Evolutionary conservation across 2,113 vertebrate genomes (phyloP).

Genomic region (Petroica traversi): DNA sequence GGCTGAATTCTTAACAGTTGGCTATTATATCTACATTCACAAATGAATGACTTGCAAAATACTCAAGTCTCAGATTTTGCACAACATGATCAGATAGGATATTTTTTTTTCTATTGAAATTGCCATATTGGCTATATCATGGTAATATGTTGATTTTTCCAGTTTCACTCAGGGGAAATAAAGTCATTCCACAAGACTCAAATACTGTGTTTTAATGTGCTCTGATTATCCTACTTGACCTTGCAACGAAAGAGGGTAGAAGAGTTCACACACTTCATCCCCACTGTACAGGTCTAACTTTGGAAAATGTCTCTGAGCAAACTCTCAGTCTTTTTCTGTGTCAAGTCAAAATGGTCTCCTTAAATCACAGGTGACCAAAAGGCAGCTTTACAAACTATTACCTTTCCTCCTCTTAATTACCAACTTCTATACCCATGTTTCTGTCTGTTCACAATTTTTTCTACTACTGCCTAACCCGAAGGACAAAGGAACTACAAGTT

Average conservation of each 20-base stretch:
- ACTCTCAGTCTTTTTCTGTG: not conserved
- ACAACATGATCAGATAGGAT: not conserved
- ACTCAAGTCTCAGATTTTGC: not conserved
- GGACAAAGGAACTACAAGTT: not conserved
- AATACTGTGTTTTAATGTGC: not conserved
- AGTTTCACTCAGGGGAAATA: not conserved
- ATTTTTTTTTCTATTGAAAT: not conserved
- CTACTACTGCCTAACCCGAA: not conserved
- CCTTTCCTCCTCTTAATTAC: not conserved
- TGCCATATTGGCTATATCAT: not conserved
- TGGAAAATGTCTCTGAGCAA: not conserved
- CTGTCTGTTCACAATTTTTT: not conserved
- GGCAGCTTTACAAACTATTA: not conserved
- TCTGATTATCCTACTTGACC: not conserved
- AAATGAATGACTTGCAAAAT: not conserved
- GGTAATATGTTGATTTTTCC: not conserved
- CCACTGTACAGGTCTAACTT: not conserved
- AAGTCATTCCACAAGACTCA: not conserved
- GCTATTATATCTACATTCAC: not conserved
- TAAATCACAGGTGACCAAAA: not conserved
- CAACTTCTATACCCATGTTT: accelerated
- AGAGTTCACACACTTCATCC: not conserved
- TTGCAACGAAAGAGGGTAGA: not conserved
- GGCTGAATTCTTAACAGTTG: not conserved
- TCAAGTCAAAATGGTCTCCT: not conserved